Evolutionary conservation across 2,888 invertebrate genomes (phyloP).

Genomic region (Globia sparganii): DNA sequence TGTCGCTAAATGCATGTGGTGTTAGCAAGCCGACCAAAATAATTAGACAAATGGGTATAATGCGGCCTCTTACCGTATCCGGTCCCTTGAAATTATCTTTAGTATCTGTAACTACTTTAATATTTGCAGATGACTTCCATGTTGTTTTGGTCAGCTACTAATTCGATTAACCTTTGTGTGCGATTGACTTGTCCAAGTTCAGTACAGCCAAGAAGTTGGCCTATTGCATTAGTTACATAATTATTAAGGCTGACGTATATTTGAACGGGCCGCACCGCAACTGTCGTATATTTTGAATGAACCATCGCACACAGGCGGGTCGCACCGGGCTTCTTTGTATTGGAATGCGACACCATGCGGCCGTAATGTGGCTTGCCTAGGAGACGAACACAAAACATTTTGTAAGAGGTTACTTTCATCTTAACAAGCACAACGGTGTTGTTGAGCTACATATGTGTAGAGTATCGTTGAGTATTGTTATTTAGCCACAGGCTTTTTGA

Average conservation of each 20-base stretch:
- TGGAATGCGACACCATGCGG: not conserved
- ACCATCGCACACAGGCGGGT: not conserved
- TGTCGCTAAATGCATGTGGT: no score
- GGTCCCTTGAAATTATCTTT: not conserved
- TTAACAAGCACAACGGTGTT: constrained; percentile 55
- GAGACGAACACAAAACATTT: constrained; percentile 30
- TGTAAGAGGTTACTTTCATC: constrained; percentile 21
- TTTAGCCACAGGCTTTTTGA: constrained; percentile 77
- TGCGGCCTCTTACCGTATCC: not conserved
- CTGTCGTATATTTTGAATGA: not conserved
- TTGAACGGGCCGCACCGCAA: not conserved
- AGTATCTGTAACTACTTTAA: not conserved
- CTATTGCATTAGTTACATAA: not conserved
- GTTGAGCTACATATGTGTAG: constrained; percentile 50
- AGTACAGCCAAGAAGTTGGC: not conserved
- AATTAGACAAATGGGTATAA: not conserved
- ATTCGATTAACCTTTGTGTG: not conserved
- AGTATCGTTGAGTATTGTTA: constrained; percentile 68
- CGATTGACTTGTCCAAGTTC: not conserved
- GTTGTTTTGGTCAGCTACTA: not conserved
- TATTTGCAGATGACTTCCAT: not conserved
- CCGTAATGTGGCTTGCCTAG: not conserved
- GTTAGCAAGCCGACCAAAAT: no score
- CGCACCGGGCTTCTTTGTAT: not conserved
- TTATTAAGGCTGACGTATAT: not conserved